phyloP scores from a whole-genome alignment of 2,888 invertebrate species.

The Rhamphomyia laevipes region DNA sequence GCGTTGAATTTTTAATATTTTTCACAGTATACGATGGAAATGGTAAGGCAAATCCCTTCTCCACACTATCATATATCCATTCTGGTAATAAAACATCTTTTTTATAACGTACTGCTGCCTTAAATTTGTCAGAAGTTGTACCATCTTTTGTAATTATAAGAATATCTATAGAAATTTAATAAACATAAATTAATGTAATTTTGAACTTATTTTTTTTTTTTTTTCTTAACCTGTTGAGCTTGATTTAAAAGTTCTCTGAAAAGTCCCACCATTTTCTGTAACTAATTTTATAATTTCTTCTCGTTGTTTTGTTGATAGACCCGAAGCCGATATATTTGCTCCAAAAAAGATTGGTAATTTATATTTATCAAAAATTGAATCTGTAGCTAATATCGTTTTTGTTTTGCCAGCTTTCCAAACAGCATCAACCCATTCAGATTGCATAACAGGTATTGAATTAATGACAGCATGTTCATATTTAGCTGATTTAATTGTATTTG shows the following conservation, averaged over 20 bases:
- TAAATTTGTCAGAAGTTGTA: constrained; percentile 31
- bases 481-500: constrained; percentile 60
- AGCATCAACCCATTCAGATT: constrained; percentile 63
- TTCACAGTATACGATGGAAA: constrained; percentile 46
- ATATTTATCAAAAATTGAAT: constrained; percentile 51
- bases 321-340: constrained; percentile 67
- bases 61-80: constrained; percentile 72
- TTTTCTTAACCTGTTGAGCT: constrained; percentile 7
- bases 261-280: constrained; percentile 58
- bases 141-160: constrained; percentile 31
- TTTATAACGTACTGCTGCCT: constrained; percentile 32
- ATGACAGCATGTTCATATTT: constrained; percentile 53
- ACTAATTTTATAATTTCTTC: constrained; percentile 54
- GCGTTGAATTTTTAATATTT: constrained; percentile 56
- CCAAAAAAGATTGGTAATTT: constrained; percentile 62
- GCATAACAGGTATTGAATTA: constrained; percentile 55
- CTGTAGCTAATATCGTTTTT: constrained; percentile 45
- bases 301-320: constrained; percentile 41
- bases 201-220: too few species aligned
- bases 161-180: constrained; percentile 31
- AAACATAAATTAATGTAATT: constrained; percentile 8
- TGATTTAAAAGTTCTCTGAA: constrained; percentile 38
- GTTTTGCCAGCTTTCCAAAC: constrained; percentile 64
- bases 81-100: constrained; percentile 54
- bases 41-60: constrained; percentile 56